Conservation (phyloP, 2,888 invertebrate species). For the Auanema sp. region DNA sequence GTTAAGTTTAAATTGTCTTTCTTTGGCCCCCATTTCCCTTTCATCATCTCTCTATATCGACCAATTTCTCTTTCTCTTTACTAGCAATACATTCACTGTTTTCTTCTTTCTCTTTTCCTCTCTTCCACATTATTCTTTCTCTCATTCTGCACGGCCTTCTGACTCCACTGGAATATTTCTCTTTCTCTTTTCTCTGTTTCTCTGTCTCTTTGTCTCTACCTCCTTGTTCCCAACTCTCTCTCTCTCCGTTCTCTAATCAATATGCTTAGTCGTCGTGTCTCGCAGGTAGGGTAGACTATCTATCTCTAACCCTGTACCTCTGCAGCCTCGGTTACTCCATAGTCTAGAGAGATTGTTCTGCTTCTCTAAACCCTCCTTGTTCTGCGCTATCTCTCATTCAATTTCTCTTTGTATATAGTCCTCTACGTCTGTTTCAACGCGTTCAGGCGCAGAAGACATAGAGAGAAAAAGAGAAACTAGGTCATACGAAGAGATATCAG, state of each 20-base stretch:
- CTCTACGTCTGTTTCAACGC: too few species aligned
- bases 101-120: neutral
- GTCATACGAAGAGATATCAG: too few species aligned
- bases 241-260: neutral
- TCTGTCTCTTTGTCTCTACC: conserved; percentile 1
- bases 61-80: conserved; percentile 6
- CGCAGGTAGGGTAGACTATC: neutral
- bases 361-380: too few species aligned
- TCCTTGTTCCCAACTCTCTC: conserved; percentile 5
- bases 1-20: too few species aligned
- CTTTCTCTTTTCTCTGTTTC: conserved; percentile 4
- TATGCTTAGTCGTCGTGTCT: too few species aligned
- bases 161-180: neutral
- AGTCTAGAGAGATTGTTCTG: too few species aligned
- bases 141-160: conserved; percentile 1
- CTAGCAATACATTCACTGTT: too few species aligned
- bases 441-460: too few species aligned
- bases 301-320: neutral
- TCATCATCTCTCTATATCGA: neutral
- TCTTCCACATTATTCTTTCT: conserved; percentile 1
- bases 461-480: too few species aligned
- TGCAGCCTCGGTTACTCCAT: conserved; percentile 2
- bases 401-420: too few species aligned
- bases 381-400: too few species aligned
- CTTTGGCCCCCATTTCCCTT: conserved; percentile 3